These are phyloP conservation scores for Melipona quadrifasciata DNA, from an alignment of 1,140 invertebrate genomes.

Conservation along the genomic window DNA sequence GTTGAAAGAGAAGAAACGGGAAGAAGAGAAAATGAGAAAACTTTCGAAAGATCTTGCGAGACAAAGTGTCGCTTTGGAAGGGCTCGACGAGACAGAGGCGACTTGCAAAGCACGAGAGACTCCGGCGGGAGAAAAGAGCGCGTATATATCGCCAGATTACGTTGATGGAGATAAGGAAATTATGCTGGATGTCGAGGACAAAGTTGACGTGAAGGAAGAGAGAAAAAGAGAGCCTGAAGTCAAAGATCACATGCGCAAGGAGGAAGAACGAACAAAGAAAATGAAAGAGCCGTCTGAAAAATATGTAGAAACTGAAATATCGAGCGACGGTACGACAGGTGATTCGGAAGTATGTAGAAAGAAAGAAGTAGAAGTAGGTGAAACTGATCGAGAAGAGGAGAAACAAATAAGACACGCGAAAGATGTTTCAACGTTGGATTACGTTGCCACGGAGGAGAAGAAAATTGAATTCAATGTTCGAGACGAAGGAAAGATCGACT, in stretches of 20 bases:
- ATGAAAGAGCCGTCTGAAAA: constrained; percentile 4
- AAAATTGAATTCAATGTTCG: not conserved
- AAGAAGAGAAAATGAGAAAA: not conserved
- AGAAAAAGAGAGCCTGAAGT: not conserved
- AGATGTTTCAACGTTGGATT: not conserved
- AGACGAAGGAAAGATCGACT: not conserved
- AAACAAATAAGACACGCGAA: not conserved
- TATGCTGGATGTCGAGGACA: not conserved
- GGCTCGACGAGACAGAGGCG: no score
- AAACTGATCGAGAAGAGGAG: not conserved
- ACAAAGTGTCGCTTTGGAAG: not conserved
- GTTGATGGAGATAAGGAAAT: no score
- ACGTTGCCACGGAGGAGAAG: not conserved
- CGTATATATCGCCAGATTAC: no score
- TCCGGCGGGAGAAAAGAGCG: no score
- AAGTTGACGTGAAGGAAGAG: not conserved
- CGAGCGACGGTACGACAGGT: not conserved
- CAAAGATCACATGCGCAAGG: not conserved
- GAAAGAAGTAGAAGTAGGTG: not conserved
- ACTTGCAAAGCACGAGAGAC: not conserved
- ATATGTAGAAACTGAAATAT: constrained; percentile 18
- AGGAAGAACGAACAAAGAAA: not conserved
- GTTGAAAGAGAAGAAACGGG: not conserved
- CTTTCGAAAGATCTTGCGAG: not conserved
- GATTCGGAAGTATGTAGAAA: not conserved